These are phyloP conservation scores for Physocephala rufipes DNA, from an alignment of 2,888 invertebrate genomes.

Conservation along the genomic window DNA sequence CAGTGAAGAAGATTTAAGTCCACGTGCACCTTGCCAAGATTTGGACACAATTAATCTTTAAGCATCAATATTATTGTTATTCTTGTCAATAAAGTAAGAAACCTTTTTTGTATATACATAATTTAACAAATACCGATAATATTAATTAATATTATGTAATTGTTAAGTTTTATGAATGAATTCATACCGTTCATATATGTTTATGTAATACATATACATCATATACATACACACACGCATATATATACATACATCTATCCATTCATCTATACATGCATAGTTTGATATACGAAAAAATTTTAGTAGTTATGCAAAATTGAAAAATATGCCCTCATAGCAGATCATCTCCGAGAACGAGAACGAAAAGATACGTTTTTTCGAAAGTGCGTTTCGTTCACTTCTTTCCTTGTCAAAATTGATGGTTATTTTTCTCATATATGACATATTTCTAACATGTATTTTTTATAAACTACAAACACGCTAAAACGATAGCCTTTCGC, in stretches of 20 bases:
- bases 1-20: conserved; percentile 58
- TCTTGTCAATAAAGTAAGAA: conserved; percentile 23
- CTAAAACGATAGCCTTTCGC: too few species aligned
- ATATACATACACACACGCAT: background rate
- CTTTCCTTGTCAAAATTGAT: too few species aligned
- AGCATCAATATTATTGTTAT: conserved; percentile 31
- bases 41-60: conserved; percentile 79
- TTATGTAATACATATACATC: background rate
- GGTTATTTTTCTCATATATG: too few species aligned
- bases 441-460: too few species aligned
- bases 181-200: background rate
- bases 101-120: conserved; percentile 30
- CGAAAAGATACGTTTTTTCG: background rate
- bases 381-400: background rate
- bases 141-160: background rate
- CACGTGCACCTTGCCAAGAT: conserved; percentile 76
- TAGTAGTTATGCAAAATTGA: conserved; percentile 24
- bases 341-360: conserved; percentile 23
- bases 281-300: conserved; percentile 3
- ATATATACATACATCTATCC: background rate
- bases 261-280: conserved; percentile 1
- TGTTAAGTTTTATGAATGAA: conserved; percentile 20
- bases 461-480: too few species aligned
- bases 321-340: conserved; percentile 35
- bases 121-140: conserved; percentile 3